Evolutionary conservation across 53 echinoderm and acorn worm genomes (phyloP), one percentile per base, ranked within the genome.

Genomic region (Mesocentrotus franciscanus): DNA sequence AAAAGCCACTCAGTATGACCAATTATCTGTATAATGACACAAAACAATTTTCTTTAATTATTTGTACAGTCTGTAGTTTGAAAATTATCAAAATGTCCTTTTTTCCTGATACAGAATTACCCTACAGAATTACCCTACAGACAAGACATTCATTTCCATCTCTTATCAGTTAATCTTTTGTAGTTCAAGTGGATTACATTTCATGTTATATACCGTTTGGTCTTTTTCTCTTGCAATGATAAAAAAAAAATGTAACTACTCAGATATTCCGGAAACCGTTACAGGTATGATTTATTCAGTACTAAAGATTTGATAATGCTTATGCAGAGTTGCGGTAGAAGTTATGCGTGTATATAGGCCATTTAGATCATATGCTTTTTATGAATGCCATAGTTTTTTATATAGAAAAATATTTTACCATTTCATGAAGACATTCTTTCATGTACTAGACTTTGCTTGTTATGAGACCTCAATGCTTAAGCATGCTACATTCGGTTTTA

Each of bases 271-370:
- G 10, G 32, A 81, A 85, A 36, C 61, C 33, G 18, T 61, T 66
- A 66, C 91, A 91, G 91, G 91, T 64, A 64, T 91, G 22, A 64
- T 91, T 91, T 91, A 60, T 36, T 91, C 91, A 91, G 91, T 91
- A 91, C 91, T 91, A 91, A 64, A 64, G 64, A 61, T 64, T 10
- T 32, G 15, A 64, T 18, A 8, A 60, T 90, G 32, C 58, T 91
- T 91, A 10, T 91, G 58, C 56, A 62, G 27, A 64, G 9, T 27
- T 64, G 66, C 61, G 66, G 12, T 61, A 90, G 84, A 57, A 87
- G 27, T 87, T 81, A 58, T 87, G 58, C 59, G 26, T 87, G 27
- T 87, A 58, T 87, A 58, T 49, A 85, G 58, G 87, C 57, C 58
- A 87, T 87, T 10, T 58, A 56, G 87, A 87, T 87, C 58, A 58